Conservation (phyloP, 2,113 vertebrate species). For the Crotalus viridis region DNA sequence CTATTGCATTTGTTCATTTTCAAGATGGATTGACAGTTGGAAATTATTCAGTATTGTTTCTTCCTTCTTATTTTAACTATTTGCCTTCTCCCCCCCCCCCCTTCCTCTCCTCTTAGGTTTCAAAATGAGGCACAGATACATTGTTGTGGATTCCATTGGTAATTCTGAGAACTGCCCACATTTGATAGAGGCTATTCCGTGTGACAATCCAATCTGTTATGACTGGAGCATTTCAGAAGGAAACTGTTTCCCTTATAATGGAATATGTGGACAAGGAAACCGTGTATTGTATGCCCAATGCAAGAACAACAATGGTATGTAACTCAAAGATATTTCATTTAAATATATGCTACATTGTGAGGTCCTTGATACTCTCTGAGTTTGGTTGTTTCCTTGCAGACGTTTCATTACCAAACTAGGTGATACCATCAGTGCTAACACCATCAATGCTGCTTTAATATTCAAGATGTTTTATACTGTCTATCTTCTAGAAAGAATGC, state of each 20-base stretch:
- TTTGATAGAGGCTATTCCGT: slow-evolving; percentile 83
- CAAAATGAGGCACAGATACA: slow-evolving; percentile 79
- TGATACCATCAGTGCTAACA: not conserved
- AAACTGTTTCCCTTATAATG: slow-evolving; percentile 72
- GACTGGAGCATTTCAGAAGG: slow-evolving; percentile 76
- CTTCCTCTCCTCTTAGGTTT: slow-evolving; percentile 74
- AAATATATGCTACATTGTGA: accelerated
- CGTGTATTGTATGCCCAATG: slow-evolving; percentile 76
- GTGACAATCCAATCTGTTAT: slow-evolving; percentile 85
- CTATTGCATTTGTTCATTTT: not conserved
- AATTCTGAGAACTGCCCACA: slow-evolving; percentile 77
- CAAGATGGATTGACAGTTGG: not conserved
- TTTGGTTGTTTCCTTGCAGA: not conserved
- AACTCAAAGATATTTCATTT: not conserved
- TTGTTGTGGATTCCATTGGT: slow-evolving; percentile 72
- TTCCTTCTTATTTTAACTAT: not conserved
- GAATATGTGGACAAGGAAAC: slow-evolving; percentile 82
- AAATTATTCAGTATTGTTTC: not conserved
- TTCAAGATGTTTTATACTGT: accelerated
- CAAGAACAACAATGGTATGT: slow-evolving; percentile 77
- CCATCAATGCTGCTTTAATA: not conserved
- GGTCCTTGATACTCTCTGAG: not conserved
- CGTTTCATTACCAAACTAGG: not conserved
- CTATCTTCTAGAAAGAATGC: not conserved
- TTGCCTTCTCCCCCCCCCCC: not conserved